These are phyloP conservation scores for Toxotes jaculatrix DNA, from an alignment of 2,113 vertebrate genomes.

Conservation along the genomic window DNA sequence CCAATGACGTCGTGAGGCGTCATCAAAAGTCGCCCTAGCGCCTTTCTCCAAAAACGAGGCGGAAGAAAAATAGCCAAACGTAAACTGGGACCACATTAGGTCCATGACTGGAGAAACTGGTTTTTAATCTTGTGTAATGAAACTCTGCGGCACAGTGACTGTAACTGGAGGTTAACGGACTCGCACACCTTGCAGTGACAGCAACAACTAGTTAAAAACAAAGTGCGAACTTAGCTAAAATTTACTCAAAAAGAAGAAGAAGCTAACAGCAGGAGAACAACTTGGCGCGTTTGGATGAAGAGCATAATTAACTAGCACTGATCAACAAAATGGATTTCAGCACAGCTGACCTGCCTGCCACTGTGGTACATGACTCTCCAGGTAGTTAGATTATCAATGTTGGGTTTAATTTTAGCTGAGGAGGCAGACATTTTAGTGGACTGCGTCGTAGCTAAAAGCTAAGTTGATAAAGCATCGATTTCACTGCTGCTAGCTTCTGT, in stretches of 20 bases:
- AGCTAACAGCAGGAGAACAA: background rate
- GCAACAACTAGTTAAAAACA: background rate
- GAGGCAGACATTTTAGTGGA: background rate
- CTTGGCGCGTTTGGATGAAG: constrained; percentile 29
- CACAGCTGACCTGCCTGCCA: constrained; percentile 3
- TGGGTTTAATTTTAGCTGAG: background rate
- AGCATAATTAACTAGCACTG: background rate
- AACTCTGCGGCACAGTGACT: rapidly evolving
- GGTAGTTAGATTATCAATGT: constrained; percentile 18
- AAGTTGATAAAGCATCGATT: background rate
- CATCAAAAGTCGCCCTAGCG: constrained; percentile 45
- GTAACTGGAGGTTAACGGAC: too few species aligned
- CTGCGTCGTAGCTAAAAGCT: constrained; percentile 14
- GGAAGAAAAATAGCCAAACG: constrained; percentile 20
- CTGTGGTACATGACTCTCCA: constrained; percentile 17
- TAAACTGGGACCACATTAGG: background rate
- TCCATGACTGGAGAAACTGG: background rate
- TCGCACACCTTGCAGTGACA: background rate
- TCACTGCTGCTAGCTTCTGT: background rate
- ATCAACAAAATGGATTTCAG: constrained; percentile 51
- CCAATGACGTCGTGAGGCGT: background rate
- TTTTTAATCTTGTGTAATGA: background rate
- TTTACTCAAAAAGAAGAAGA: background rate
- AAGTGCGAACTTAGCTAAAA: background rate
- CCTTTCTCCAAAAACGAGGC: background rate